Evolutionary conservation across 2,888 invertebrate species (phyloP).

Genomic region (Drosophila koepferae): DNA sequence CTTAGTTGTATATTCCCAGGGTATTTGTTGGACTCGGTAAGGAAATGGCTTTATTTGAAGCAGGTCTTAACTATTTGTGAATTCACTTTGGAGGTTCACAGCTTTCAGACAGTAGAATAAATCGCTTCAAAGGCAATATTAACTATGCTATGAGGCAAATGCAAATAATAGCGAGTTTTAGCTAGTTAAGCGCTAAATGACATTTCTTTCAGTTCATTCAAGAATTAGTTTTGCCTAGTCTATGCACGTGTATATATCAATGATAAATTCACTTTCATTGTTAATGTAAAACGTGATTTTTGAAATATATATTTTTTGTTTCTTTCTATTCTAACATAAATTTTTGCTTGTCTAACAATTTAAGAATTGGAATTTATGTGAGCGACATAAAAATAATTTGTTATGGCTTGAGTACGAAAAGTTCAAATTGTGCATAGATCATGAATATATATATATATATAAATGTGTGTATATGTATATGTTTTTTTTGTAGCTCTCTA

Average conservation of each 20-base stretch:
- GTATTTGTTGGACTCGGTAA: too few relatives aligned
- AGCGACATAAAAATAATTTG: not conserved
- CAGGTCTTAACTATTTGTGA: too few relatives aligned
- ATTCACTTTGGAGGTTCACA: too few relatives aligned
- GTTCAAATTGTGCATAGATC: not conserved
- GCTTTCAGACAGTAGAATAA: too few relatives aligned
- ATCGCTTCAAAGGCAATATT: too few relatives aligned
- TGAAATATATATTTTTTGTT: not conserved
- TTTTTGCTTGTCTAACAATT: not conserved
- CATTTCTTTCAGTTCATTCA: not conserved
- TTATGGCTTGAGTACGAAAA: not conserved
- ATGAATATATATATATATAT: too few relatives aligned
- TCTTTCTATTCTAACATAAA: not conserved
- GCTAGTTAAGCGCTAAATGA: not conserved
- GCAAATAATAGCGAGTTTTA: too few relatives aligned
- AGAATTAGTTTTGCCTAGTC: not conserved
- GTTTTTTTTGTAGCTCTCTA: not conserved
- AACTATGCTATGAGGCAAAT: too few relatives aligned
- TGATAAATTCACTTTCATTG: not conserved
- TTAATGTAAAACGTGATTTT: not conserved
- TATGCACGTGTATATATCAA: not conserved
- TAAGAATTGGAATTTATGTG: not conserved
- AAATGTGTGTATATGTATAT: not conserved
- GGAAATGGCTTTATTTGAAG: too few relatives aligned
- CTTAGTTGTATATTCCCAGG: too few relatives aligned